Percentiles rank a stretch among this genome's conserved stretches.
phyloP scores from a whole-genome alignment of 1,140 invertebrate genomes.

The Steinernema feltiae region DNA sequence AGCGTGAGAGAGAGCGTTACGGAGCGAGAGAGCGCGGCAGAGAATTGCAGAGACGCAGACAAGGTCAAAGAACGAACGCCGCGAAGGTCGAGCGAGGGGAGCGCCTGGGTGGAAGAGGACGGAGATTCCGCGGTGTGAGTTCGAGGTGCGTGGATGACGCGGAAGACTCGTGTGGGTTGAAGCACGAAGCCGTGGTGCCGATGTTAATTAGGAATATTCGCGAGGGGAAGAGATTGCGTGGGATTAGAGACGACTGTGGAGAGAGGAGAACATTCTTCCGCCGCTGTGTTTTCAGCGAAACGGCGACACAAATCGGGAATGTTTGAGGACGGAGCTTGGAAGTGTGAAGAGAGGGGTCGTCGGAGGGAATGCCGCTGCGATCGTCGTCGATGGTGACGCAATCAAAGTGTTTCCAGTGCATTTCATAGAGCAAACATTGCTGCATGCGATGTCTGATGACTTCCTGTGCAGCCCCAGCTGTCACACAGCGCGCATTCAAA shows the following conservation, averaged over 20 bases:
- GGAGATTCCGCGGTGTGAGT: no score
- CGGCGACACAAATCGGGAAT: no score
- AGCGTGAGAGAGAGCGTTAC: not conserved
- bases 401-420: not conserved
- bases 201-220: constrained; percentile 11
- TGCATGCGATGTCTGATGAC: not conserved
- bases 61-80: constrained; percentile 7
- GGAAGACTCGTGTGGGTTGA: no score
- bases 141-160: no score
- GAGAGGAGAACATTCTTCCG: no score
- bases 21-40: not conserved
- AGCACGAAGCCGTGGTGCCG: not conserved
- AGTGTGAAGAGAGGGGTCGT: no score
- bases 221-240: not conserved
- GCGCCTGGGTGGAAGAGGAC: no score
- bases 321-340: no score
- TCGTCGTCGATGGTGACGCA: not conserved
- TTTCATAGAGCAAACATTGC: not conserved
- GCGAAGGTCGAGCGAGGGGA: no score
- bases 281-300: no score
- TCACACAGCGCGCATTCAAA: not conserved
- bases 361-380: no score
- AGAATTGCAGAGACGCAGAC: not conserved
- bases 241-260: not conserved
- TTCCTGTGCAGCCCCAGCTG: not conserved